Conservation (phyloP, 2,888 invertebrate genomes). For the Drosophila lacicola region DNA sequence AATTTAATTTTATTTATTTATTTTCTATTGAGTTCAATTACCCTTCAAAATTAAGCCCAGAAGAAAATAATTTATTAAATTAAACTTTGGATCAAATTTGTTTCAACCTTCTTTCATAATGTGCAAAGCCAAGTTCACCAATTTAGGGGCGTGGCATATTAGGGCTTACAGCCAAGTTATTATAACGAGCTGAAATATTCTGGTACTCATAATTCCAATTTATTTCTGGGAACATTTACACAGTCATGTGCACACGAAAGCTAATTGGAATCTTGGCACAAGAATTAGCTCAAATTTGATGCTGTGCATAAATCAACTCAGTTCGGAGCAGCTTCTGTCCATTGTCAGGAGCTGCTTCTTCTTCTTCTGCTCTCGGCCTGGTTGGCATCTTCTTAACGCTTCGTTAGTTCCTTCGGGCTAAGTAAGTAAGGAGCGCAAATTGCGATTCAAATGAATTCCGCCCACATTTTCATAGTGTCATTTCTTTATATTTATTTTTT, state of each 20-base stretch:
- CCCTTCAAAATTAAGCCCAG: no score
- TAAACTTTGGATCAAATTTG: no score
- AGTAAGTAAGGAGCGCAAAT: constrained; percentile 59
- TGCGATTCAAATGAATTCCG: constrained; percentile 77
- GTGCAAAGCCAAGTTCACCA: no score
- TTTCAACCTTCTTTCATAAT: no score
- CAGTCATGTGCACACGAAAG: constrained; percentile 3
- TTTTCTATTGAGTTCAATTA: no score
- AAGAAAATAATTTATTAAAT: no score
- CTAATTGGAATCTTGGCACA: constrained; percentile 47
- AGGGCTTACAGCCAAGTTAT: not conserved
- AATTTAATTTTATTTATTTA: no score
- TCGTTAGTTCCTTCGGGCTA: constrained; percentile 55
- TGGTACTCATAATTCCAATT: not conserved
- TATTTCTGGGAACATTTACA: not conserved
- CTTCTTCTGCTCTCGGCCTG: constrained; percentile 11
- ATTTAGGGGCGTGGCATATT: no score
- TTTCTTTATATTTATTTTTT: constrained; percentile 59
- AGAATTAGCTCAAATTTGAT: constrained; percentile 49
- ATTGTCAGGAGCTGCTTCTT: constrained; percentile 8
- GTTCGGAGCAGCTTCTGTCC: constrained; percentile 11
- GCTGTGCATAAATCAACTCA: constrained; percentile 63
- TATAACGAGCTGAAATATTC: not conserved
- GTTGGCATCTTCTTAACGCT: constrained; percentile 61
- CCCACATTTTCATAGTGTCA: constrained; percentile 77